Evolutionary conservation across 2,113 vertebrate species (phyloP).

Genomic region (Dascyllus trimaculatus): DNA sequence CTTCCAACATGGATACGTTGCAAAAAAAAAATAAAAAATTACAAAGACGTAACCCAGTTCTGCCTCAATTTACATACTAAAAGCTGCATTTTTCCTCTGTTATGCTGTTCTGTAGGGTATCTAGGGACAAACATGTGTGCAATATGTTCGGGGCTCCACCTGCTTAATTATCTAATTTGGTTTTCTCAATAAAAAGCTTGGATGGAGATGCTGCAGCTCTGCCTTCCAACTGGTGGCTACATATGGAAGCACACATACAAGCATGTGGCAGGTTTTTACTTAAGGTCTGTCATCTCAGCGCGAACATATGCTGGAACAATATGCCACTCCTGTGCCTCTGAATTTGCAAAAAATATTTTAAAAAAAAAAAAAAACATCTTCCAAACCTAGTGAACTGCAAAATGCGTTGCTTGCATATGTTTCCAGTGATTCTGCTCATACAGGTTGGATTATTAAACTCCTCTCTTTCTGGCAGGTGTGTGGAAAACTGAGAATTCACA

Average conservation of each 20-base stretch:
- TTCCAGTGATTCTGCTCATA: slow-evolving; percentile 23
- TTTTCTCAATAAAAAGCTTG: slow-evolving; percentile 27
- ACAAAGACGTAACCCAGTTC: too few species aligned
- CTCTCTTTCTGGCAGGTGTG: slow-evolving; percentile 15
- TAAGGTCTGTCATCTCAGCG: slow-evolving; percentile 29
- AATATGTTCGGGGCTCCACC: slow-evolving; percentile 1
- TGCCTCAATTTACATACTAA: too few species aligned
- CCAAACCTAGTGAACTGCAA: slow-evolving; percentile 1
- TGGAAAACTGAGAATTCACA: slow-evolving; percentile 1
- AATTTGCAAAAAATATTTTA: background rate
- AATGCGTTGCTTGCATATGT: slow-evolving; percentile 24
- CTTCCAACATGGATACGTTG: background rate
- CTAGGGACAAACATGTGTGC: too few species aligned
- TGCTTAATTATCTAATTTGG: background rate
- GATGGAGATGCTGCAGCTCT: slow-evolving; percentile 4
- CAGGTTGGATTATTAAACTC: background rate
- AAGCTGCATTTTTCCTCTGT: too few species aligned
- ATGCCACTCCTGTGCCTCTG: slow-evolving; percentile 20
- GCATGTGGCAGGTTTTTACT: slow-evolving; percentile 42
- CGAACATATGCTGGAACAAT: slow-evolving; percentile 64
- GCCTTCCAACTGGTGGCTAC: slow-evolving; percentile 50
- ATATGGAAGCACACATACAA: slow-evolving; percentile 49
- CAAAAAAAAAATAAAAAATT: too few species aligned
- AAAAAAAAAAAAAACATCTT: background rate
- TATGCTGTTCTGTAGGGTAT: too few species aligned